Base-by-base conservation (phyloP, 1,140 invertebrate genomes). In the Cydia amplana region DNA sequence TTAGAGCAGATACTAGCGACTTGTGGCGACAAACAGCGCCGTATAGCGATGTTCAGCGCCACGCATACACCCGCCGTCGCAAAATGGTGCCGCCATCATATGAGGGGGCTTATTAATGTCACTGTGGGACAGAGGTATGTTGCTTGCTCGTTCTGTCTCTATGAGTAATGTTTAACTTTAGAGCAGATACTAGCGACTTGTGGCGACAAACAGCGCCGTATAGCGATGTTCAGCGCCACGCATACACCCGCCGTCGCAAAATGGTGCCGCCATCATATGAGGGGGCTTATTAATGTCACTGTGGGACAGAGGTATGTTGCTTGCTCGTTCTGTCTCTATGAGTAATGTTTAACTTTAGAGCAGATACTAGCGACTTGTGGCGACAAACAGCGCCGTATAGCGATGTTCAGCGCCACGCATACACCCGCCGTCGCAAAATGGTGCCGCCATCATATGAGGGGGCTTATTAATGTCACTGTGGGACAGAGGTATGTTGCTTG, bases 371-470 rank as follows among this genome's bases (percentile, higher is more conserved):
- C 93, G 74, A 95, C 96, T 0, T 83, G 82, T 14, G 73, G 76
- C 10, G 64, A 76, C n/a, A 75, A 76, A 6, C 70, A 94, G 36
- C 93, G 94, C 43, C 92, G 93, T 55, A 86, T 95, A 5, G 96
- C 94, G 2, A 95, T 97, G 94, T 99, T 99, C 86, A 99, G 98
- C 93, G 99, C 99, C 6, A 99, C 99, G 0, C 97, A 98, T 89
- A 98, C 98, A 10, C 95, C 95, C 23, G 94, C 95, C 2, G 96
- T 99, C 5, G 96, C 98, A 64, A 96, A 98, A 89, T 99, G 98
- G 98, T 98, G 97, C 74, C 94, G 97, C 74, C 94, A 95, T 67
- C 96, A 98, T 91, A 93, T 99, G 67, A 95, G 97, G 79, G 95
- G 97, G 84, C 93, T 98, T 0, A 94, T 98, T 60, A 96, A 96